Evolutionary conservation across 1,140 invertebrate species (phyloP).

Genomic region (Drosophila bocki): DNA sequence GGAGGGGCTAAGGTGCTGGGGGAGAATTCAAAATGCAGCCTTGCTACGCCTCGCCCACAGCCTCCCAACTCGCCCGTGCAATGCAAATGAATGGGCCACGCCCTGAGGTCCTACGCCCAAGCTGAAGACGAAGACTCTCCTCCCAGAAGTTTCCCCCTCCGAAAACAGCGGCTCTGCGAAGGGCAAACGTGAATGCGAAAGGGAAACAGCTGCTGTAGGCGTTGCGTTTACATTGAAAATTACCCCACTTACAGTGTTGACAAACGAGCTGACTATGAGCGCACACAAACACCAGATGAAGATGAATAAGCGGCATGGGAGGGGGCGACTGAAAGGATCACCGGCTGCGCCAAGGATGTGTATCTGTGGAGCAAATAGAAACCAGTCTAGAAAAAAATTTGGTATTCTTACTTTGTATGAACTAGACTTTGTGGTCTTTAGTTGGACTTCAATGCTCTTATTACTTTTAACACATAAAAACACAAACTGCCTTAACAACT

Average conservation of each 20-base stretch:
- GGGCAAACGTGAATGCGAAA: slow-evolving; percentile 14
- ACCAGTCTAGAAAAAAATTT: neutral
- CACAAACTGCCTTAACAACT: no score
- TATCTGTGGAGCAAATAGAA: neutral
- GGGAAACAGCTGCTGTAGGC: slow-evolving; percentile 66
- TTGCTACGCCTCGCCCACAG: neutral
- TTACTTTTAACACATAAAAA: no score
- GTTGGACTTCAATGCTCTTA: neutral
- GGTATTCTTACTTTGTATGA: no score
- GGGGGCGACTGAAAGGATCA: slow-evolving; percentile 6
- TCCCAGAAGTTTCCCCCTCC: neutral
- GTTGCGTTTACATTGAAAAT: slow-evolving; percentile 80
- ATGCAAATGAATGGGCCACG: slow-evolving; percentile 72
- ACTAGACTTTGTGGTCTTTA: neutral
- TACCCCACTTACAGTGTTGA: slow-evolving; percentile 78
- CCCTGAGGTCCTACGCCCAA: slow-evolving; percentile 52
- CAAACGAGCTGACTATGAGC: slow-evolving; percentile 54
- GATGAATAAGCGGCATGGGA: slow-evolving; percentile 1
- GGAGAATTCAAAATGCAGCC: slow-evolving; percentile 72
- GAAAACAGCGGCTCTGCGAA: slow-evolving; percentile 1
- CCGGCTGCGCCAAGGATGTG: slow-evolving; percentile 1
- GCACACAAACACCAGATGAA: slow-evolving; percentile 17
- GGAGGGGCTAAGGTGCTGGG: slow-evolving; percentile 6
- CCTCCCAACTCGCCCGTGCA: slow-evolving; percentile 20
- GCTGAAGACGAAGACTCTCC: slow-evolving; percentile 40